phyloP scores from a whole-genome alignment of 2,797 vertebrate species.

The Sebastes dallii region DNA sequence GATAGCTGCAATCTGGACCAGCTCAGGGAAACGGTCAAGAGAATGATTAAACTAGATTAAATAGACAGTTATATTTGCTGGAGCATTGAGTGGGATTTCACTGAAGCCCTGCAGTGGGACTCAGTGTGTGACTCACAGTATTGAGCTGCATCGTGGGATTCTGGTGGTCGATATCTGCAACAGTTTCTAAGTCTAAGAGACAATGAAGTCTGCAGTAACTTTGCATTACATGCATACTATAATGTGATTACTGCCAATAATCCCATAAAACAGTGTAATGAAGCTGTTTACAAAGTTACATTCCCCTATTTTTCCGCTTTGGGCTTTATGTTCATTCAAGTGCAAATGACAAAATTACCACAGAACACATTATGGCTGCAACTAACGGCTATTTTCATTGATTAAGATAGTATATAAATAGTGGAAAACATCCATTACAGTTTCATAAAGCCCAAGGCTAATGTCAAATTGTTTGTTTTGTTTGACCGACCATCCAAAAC shows the following conservation, averaged over 20 bases:
- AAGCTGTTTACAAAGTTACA: not conserved
- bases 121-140: not conserved
- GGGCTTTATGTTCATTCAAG: not conserved
- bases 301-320: not conserved
- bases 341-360: not conserved
- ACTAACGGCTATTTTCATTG: not conserved
- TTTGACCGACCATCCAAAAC: not conserved
- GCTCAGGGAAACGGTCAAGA: constrained; percentile 22
- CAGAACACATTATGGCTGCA: not conserved
- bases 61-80: constrained; percentile 28
- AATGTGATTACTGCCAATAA: not conserved
- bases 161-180: not conserved
- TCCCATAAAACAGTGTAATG: not conserved
- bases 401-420: not conserved
- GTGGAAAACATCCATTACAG: not conserved
- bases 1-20: constrained; percentile 43
- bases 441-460: not conserved
- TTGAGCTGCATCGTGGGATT: not conserved
- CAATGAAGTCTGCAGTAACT: not conserved
- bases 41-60: constrained; percentile 42
- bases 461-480: not conserved
- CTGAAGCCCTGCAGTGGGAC: constrained; percentile 7
- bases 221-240: not conserved
- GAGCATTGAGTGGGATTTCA: constrained; percentile 26
- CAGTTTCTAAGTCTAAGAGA: not conserved